These are phyloP conservation scores for Chelidonichthys spinosus DNA, from an alignment of 2,797 vertebrate species.

Conservation along the genomic window DNA sequence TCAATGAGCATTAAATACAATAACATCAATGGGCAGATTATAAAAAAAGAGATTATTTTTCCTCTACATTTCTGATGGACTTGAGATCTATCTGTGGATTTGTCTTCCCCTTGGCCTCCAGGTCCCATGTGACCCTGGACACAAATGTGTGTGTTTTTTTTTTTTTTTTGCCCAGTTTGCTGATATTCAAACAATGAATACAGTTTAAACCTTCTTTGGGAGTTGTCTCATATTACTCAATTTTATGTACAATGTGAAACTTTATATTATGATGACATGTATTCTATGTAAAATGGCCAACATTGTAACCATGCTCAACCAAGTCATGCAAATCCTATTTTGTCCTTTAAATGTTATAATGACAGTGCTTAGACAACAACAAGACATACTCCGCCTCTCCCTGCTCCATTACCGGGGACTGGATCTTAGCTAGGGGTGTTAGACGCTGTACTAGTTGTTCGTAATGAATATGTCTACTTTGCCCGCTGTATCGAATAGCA, in stretches of 20 bases:
- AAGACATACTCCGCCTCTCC: conserved; percentile 69
- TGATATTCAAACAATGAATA: conserved; percentile 28
- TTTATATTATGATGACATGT: conserved; percentile 37
- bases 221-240: conserved; percentile 28
- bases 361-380: conserved; percentile 80
- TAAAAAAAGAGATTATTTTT: neutral
- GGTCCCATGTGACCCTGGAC: conserved; percentile 21
- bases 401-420: conserved; percentile 74
- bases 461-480: conserved; percentile 85
- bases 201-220: conserved; percentile 11
- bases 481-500: conserved; percentile 71
- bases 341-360: conserved; percentile 87
- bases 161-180: conserved; percentile 11
- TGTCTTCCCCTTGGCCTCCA: neutral
- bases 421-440: conserved; percentile 78
- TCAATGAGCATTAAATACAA: conserved; percentile 10
- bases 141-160: conserved; percentile 5
- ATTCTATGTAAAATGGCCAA: conserved; percentile 37
- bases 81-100: neutral
- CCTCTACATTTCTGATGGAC: neutral
- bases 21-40: neutral
- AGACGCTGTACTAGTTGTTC: conserved; percentile 82
- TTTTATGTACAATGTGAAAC: conserved; percentile 19
- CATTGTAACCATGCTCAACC: conserved; percentile 69
- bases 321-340: conserved; percentile 75